Evolutionary conservation across 2,888 invertebrate genomes (phyloP), one percentile per base, ranked within the genome.

Genomic region (Iphiclides podalirius): DNA sequence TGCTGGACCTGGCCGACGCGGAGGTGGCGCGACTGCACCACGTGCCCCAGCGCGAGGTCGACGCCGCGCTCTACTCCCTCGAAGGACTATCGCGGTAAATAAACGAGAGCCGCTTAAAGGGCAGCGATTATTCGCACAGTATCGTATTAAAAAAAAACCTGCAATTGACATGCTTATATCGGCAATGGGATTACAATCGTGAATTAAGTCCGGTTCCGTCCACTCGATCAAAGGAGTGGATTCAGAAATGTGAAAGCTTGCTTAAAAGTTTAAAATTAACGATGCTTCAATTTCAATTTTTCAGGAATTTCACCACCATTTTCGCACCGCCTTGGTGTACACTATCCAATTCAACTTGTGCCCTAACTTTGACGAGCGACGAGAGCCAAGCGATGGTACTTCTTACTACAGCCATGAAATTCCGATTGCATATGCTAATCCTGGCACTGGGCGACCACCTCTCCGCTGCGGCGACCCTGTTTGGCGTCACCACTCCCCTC

Each of bases 251-350:
- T n/a, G n/a, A n/a, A n/a, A n/a, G n/a, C n/a, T n/a, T n/a, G n/a
- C n/a, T n/a, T n/a, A n/a, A n/a, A n/a, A n/a, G n/a, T n/a, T n/a
- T n/a, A n/a, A n/a, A n/a, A n/a, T n/a, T n/a, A n/a, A n/a, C n/a
- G n/a, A n/a, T n/a, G n/a, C n/a, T n/a, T n/a, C n/a, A n/a, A n/a
- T n/a, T n/a, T n/a, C n/a, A n/a, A n/a, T n/a, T n/a, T n/a, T n/a
- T n/a, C 43, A 49, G 49, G 33, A 20, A 20, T 43, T 14, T 16
- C 3, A 14, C 13, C 15, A 38, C 38, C 9, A 84, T 91, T 60
- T 92, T 89, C 69, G 80, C 85, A n/a, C 93, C 93, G 0, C 63
- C 77, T 3, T 83, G 84, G 61, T 94, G 94, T 65, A 54, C 62
- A 17, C 44, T 48, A 1, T 41, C 46, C 4, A 58, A 57, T n/a